Base-by-base conservation (phyloP, 2,113 vertebrate species). In the Brachypteracias leptosomus region DNA sequence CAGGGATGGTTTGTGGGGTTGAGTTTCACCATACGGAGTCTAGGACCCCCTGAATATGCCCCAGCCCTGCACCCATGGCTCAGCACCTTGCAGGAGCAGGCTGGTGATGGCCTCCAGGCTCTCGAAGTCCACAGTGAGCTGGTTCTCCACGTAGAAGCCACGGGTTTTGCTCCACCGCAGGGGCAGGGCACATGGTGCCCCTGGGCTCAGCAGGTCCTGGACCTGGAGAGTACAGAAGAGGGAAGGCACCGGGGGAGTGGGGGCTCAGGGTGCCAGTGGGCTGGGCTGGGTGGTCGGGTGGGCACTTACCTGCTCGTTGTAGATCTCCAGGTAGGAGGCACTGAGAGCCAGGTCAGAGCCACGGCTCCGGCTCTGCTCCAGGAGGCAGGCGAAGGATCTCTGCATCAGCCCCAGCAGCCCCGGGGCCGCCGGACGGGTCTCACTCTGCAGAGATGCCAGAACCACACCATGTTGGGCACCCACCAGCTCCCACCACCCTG, bases 271-370 rank as follows among this genome's bases (percentile, higher is more conserved):
- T 47, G 29, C 36, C 38, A 35, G 57, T 4, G 6, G 13, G 46
- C 49, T 3, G 0, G 24, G 3, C 44, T 6, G 46, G 15, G 29
- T 0, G 2, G 46, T 15, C 2, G 6, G 16, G 5, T 11, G 2
- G 35, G 16, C 9, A 3, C 35, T 49, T 25, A 98, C 98, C 97
- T 98, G 98, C 31, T 98, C 98, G 1, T 98, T 98, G 95, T 98
- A 98, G 94, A 98, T 98, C 95, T 98, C 98, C 95, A 98, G 83
- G 76, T 98, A 98, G 63, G 98, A 98, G 59, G 97, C 98, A 5
- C 87, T 97, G 82, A 98, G 97, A 29, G 85, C 89, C 92, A 98
- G 84, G 5, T 89, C 93, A 11, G 89, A 71, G 21, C 83, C 59
- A 2, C 46, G 78, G 66, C 89, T 78, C 51, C 26, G 95, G 85